Percentiles rank a stretch among this genome's conserved stretches.
These are phyloP conservation scores for Andrena chrysosceles DNA, from an alignment of 2,888 invertebrate species.

Conservation along the genomic window DNA sequence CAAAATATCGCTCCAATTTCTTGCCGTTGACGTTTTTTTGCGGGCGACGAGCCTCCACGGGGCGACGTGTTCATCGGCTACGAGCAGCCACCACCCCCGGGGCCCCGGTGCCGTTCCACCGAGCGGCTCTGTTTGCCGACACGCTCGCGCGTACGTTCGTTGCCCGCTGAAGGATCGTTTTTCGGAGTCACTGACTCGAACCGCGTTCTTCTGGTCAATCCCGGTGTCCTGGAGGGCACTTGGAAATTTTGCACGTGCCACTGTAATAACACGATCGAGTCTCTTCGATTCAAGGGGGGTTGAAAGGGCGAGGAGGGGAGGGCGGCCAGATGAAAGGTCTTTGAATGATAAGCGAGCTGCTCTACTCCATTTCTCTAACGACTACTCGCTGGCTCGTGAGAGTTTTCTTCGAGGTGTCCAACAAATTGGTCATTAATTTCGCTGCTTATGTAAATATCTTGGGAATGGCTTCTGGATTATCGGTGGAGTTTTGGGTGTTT, in stretches of 20 bases:
- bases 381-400: too few relatives aligned
- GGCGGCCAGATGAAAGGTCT: not conserved
- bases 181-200: slow-evolving; percentile 81
- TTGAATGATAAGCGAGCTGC: not conserved
- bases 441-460: too few relatives aligned
- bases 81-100: slow-evolving; percentile 42
- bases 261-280: slow-evolving; percentile 35
- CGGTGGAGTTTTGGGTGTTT: too few relatives aligned
- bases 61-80: slow-evolving; percentile 48
- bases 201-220: slow-evolving; percentile 57
- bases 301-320: not conserved
- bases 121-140: slow-evolving; percentile 83
- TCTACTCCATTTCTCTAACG: not conserved
- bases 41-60: slow-evolving; percentile 41
- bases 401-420: too few relatives aligned
- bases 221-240: slow-evolving; percentile 60
- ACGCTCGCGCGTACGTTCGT: slow-evolving; percentile 77
- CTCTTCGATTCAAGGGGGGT: slow-evolving; percentile 1
- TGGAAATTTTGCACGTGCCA: slow-evolving; percentile 69
- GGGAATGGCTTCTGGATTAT: too few relatives aligned
- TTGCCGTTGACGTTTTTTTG: slow-evolving; percentile 68
- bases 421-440: too few relatives aligned
- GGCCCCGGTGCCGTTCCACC: slow-evolving; percentile 70
- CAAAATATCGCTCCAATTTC: slow-evolving; percentile 60
- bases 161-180: slow-evolving; percentile 81